Evolutionary conservation across 2,113 vertebrate species (phyloP).

Genomic region (Microtus montanus): DNA sequence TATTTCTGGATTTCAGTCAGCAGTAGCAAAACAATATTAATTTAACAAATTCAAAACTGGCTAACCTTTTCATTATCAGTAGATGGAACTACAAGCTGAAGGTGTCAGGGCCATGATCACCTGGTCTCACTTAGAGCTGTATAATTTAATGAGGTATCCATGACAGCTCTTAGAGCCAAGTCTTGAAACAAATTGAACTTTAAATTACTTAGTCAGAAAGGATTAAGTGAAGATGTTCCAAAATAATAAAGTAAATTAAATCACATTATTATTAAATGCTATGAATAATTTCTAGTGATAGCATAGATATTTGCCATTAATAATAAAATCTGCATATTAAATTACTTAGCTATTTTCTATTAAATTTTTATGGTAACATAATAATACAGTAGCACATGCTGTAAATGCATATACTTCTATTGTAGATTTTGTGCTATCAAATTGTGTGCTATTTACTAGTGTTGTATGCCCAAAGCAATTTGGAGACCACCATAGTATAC

Average conservation of each 20-base stretch:
- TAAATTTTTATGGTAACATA: not conserved
- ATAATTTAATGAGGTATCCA: not conserved
- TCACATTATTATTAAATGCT: conserved; percentile 28
- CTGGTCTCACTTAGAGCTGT: not conserved
- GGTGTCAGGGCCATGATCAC: not conserved
- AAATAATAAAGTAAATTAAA: conserved; percentile 10
- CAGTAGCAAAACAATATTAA: not conserved
- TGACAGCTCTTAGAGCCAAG: not conserved
- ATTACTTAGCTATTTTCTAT: conserved; percentile 28
- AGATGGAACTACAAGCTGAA: not conserved
- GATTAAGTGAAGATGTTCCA: conserved; percentile 18
- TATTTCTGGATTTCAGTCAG: conserved; percentile 25
- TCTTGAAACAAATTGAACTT: conserved; percentile 18
- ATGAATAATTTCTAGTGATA: not conserved
- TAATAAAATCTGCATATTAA: not conserved
- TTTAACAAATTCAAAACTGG: not conserved
- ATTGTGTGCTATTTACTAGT: not conserved
- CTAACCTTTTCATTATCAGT: not conserved
- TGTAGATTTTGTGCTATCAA: not conserved
- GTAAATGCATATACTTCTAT: not conserved
- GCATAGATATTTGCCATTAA: conserved; percentile 26
- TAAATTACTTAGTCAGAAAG: not conserved
- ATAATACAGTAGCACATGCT: not conserved
- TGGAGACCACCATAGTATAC: not conserved
- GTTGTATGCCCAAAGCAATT: not conserved